phyloP scores from a whole-genome alignment of 2,113 vertebrate species.

The Verasper variegatus region DNA sequence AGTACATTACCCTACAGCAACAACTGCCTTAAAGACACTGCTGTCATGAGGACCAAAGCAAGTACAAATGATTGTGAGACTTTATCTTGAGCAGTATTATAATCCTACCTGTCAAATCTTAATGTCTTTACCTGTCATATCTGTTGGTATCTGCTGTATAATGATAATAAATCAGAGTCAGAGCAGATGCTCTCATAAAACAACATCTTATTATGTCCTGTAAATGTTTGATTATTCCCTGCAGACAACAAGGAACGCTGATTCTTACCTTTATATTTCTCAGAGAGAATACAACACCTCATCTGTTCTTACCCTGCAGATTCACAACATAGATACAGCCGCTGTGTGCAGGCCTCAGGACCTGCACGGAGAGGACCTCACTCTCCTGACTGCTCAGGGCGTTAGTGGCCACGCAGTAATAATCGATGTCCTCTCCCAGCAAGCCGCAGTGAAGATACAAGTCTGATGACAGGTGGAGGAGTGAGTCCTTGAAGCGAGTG shows the following conservation, averaged over 20 bases:
- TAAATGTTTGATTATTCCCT: not conserved
- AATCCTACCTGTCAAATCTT: not conserved
- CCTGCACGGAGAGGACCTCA: slow-evolving; percentile 51
- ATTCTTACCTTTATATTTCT: not conserved
- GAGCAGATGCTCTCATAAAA: too few relatives aligned
- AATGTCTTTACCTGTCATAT: not conserved
- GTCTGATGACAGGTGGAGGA: slow-evolving; percentile 37
- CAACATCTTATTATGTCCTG: too few relatives aligned
- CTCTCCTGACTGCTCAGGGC: slow-evolving; percentile 62
- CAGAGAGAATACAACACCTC: not conserved
- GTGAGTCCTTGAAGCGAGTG: not conserved
- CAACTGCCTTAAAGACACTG: too few relatives aligned
- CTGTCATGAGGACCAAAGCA: too few relatives aligned
- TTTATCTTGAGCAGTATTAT: too few relatives aligned
- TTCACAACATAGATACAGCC: slow-evolving; percentile 69
- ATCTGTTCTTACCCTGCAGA: slow-evolving; percentile 60
- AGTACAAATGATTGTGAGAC: too few relatives aligned
- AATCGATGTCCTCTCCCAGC: slow-evolving; percentile 36
- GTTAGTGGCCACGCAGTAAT: slow-evolving; percentile 72
- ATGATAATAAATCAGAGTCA: too few relatives aligned
- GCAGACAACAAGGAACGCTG: not conserved
- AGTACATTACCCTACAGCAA: too few relatives aligned
- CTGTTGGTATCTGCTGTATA: too few relatives aligned
- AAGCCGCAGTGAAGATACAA: slow-evolving; percentile 65
- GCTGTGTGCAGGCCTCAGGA: slow-evolving; percentile 51